Conservation (phyloP, 2,888 invertebrate genomes). For the Drosophila conformis region DNA sequence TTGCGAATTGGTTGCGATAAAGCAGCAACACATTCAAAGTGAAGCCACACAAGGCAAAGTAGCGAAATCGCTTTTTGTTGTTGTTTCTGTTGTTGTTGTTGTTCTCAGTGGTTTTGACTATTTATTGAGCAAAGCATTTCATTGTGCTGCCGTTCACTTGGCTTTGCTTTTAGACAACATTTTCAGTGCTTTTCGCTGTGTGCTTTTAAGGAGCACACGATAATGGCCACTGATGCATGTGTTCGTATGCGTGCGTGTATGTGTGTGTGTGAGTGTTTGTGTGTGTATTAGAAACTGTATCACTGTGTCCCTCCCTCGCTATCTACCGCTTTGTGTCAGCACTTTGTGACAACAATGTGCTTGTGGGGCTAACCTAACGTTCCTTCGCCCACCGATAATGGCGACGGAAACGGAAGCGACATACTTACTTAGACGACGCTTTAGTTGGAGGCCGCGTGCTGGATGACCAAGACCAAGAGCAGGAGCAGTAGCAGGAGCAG, state of each 20-base stretch:
- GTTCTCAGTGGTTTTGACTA: conserved; percentile 66
- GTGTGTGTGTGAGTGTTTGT: conserved; percentile 4
- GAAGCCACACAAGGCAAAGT: conserved; percentile 33
- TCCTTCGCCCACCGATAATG: conserved; percentile 56
- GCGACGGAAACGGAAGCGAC: conserved; percentile 76
- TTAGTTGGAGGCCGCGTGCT: conserved; percentile 29
- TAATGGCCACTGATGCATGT: conserved; percentile 72
- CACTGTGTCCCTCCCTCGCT: conserved; percentile 33
- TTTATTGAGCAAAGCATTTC: conserved; percentile 75
- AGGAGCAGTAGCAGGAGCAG: not conserved
- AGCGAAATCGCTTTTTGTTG: conserved; percentile 18
- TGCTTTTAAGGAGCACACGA: conserved; percentile 76
- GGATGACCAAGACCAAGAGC: not conserved
- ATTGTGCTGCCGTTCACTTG: conserved; percentile 71
- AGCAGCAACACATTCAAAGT: conserved; percentile 61
- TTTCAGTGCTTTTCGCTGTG: conserved; percentile 55
- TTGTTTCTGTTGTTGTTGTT: conserved; percentile 15
- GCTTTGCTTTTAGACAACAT: conserved; percentile 75
- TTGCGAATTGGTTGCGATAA: conserved; percentile 77
- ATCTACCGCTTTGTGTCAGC: conserved; percentile 58
- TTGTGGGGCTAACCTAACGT: conserved; percentile 39
- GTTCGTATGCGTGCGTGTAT: conserved; percentile 6
- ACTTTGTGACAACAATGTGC: conserved; percentile 61
- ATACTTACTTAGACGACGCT: conserved; percentile 72
- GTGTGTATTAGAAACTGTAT: conserved; percentile 30